phyloP scores from a whole-genome alignment of 2,888 invertebrate species.

The Unio pictorum region DNA sequence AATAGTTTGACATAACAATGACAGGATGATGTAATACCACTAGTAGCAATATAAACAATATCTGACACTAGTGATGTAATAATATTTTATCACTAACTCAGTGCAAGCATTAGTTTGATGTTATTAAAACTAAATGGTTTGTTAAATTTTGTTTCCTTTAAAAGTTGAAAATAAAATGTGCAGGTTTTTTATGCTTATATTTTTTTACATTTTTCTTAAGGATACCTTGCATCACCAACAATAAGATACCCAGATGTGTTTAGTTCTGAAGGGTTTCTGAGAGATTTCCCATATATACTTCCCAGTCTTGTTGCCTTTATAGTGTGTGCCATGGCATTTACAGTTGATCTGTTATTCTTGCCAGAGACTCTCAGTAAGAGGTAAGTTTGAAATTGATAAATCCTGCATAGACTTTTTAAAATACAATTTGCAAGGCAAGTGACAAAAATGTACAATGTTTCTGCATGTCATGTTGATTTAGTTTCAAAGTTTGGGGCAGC shows the following conservation, averaged over 20 bases:
- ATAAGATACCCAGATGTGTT: conserved; percentile 56
- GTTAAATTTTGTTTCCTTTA: no score
- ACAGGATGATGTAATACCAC: no score
- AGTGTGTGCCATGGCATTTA: conserved; percentile 45
- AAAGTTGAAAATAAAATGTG: background rate
- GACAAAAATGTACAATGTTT: no score
- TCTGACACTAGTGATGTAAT: no score
- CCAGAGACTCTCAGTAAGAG: conserved; percentile 48
- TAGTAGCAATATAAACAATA: no score
- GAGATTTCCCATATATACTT: conserved; percentile 57
- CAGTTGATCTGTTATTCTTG: conserved; percentile 49
- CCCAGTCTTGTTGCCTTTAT: conserved; percentile 51
- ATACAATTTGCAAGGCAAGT: no score
- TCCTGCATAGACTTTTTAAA: no score
- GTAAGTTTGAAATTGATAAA: conserved; percentile 21
- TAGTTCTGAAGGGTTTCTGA: conserved; percentile 52
- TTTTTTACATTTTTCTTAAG: conserved; percentile 32
- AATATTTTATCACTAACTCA: no score
- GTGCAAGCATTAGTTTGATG: no score
- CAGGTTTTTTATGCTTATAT: background rate
- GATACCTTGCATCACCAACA: conserved; percentile 61
- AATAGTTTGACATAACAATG: no score
- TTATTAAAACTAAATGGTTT: background rate
- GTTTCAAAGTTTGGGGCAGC: no score
- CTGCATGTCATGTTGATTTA: no score